Base-by-base conservation (phyloP, 2,113 vertebrate species). In the Scomber japonicus region DNA sequence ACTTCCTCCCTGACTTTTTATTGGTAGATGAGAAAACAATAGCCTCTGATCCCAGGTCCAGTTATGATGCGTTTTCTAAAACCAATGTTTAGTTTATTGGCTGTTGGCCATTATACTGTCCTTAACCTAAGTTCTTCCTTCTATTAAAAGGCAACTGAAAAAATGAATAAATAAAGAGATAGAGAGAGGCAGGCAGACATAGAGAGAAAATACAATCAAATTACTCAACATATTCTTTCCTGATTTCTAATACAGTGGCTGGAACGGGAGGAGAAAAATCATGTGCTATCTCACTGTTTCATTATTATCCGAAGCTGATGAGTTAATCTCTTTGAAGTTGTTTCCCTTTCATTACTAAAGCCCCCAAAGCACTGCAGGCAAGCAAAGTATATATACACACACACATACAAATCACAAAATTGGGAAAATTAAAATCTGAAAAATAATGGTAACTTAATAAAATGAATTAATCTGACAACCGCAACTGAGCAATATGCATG, bases 271-370 rank as follows among this genome's bases (percentile, higher is more conserved):
- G 27, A 65, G 16, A 40, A 73, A 85, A 82, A 85, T 82, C 48
- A 83, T 76, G 81, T 59, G 71, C 76, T 84, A 82, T 81, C 51
- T 83, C 75, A 89, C 89, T 91, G 85, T 94, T 94, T 87, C 49
- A 89, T 87, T 90, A 91, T 91, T 90, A 90, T 91, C 90, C 77
- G 62, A 85, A 85, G 85, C 81, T 88, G 92, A 92, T 91, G 89
- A 91, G 80, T 88, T 93, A 87, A 93, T 92, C 90, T 94, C 84
- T 93, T 92, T 94, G 90, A 94, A 91, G 85, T 86, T 74, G 69
- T 88, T 90, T 91, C 84, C 67, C 76, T 94, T 94, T 94, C 61
- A 94, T 94, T 90, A 89, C 77, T 75, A 89, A 91, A 80, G 63
- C 54, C 54, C 67, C 71, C 31, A 71, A 61, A 78, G 84, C 88